A percentile compares a stretch with the other conserved stretches of the same genome.
Evolutionary conservation across 2,113 vertebrate genomes (phyloP).

Genomic region (Bos indicus): DNA sequence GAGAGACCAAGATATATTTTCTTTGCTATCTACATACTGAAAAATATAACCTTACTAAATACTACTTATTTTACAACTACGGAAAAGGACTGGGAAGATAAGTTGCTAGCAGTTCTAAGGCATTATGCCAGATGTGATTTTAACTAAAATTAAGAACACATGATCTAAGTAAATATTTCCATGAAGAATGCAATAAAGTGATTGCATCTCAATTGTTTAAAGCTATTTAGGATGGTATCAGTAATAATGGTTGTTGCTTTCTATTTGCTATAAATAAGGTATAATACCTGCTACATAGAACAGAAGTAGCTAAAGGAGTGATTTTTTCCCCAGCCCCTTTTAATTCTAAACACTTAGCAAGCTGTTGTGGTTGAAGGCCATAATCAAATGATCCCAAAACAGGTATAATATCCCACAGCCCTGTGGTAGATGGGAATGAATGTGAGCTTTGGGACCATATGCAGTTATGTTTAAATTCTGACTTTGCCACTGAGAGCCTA

Average conservation of each 20-base stretch:
- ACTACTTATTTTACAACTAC: conserved; percentile 34
- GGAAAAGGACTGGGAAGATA: conserved; percentile 54
- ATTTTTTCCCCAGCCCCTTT: not conserved
- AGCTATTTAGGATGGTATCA: not conserved
- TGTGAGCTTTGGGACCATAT: not conserved
- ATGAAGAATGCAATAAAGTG: not conserved
- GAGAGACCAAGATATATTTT: not conserved
- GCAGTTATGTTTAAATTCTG: not conserved
- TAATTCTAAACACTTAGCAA: not conserved
- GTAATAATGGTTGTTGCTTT: not conserved
- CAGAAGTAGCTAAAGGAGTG: not conserved
- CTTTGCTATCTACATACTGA: conserved; percentile 37
- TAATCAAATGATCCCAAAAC: not conserved
- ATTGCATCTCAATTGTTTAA: not conserved
- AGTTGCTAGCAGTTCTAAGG: not conserved
- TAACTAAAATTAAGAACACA: not conserved
- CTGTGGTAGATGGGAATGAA: not conserved
- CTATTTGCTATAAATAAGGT: not conserved
- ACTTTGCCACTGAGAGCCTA: not conserved
- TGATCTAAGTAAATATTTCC: not conserved
- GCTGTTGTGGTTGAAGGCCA: not conserved
- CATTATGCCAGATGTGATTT: not conserved
- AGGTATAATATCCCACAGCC: not conserved
- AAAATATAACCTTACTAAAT: conserved; percentile 26
- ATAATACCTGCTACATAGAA: not conserved